Evolutionary conservation across 2,888 invertebrate genomes (phyloP).

Genomic region (Folsomia candida): DNA sequence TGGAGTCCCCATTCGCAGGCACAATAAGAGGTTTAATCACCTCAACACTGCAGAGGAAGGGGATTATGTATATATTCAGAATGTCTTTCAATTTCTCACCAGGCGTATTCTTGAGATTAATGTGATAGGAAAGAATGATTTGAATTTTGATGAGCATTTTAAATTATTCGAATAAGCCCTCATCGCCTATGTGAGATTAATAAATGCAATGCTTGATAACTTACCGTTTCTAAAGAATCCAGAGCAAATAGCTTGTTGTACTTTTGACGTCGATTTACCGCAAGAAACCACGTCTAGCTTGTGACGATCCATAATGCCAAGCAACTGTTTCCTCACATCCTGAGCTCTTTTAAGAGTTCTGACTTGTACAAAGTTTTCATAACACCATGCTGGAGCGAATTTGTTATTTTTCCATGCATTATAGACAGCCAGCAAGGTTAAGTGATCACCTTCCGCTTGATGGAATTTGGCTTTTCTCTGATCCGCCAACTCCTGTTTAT

Average conservation of each 20-base stretch:
- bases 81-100: too few species aligned
- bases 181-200: too few species aligned
- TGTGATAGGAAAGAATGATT: too few species aligned
- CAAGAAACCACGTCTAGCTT: conserved; percentile 95
- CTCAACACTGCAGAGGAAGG: too few species aligned
- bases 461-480: conserved; percentile 99
- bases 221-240: conserved; percentile 98
- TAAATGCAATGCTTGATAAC: too few species aligned
- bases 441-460: conserved; percentile 96
- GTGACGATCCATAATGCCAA: conserved; percentile 97
- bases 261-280: conserved; percentile 88
- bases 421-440: conserved; percentile 95
- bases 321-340: conserved; percentile 93
- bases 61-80: too few species aligned
- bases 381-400: conserved; percentile 99
- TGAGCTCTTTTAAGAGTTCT: conserved; percentile 93
- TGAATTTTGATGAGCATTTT: too few species aligned
- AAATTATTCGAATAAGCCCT: too few species aligned
- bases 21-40: too few species aligned
- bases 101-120: too few species aligned
- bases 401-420: conserved; percentile 99
- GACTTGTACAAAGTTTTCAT: conserved; percentile 98
- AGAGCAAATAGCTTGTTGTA: conserved; percentile 97
- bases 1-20: too few species aligned
- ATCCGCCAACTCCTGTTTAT: conserved; percentile 94